Evolutionary conservation across 1,140 invertebrate genomes (phyloP).

Genomic region (Sminthurinus signatus): DNA sequence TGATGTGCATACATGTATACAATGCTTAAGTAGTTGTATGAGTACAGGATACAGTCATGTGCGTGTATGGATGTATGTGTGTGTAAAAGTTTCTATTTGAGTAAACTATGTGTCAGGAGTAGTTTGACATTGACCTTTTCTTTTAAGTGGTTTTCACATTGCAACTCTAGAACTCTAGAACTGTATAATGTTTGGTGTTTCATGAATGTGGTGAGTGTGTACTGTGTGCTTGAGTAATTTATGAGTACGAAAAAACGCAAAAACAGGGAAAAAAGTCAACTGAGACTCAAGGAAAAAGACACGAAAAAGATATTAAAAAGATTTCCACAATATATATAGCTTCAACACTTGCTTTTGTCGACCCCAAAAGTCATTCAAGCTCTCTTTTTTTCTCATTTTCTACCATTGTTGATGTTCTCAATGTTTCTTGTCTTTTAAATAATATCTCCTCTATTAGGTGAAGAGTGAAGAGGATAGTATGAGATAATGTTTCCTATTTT

Average conservation of each 20-base stretch:
- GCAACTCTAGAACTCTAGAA: no score
- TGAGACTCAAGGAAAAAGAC: constrained; percentile 27
- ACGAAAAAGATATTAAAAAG: constrained; percentile 41
- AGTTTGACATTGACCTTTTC: constrained; percentile 13
- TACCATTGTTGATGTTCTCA: no score
- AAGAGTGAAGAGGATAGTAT: no score
- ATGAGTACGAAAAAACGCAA: constrained; percentile 26
- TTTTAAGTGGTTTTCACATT: constrained; percentile 11
- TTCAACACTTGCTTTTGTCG: constrained; percentile 29
- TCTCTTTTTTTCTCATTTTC: background rate
- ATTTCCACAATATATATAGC: constrained; percentile 30
- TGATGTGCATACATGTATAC: no score
- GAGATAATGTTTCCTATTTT: no score
- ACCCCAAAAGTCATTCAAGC: background rate
- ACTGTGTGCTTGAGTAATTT: constrained; percentile 20
- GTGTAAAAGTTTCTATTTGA: background rate
- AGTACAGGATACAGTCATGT: no score
- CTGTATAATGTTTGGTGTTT: no score
- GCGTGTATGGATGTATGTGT: no score
- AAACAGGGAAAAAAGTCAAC: constrained; percentile 22
- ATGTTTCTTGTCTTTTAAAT: no score
- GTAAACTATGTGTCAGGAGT: background rate
- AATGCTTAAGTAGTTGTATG: no score
- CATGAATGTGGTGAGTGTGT: background rate
- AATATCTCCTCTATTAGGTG: no score